A percentile compares a stretch with the other conserved stretches of the same genome.
Evolutionary conservation across 1,140 invertebrate genomes (phyloP).

Genomic region (Bombus superbus): DNA sequence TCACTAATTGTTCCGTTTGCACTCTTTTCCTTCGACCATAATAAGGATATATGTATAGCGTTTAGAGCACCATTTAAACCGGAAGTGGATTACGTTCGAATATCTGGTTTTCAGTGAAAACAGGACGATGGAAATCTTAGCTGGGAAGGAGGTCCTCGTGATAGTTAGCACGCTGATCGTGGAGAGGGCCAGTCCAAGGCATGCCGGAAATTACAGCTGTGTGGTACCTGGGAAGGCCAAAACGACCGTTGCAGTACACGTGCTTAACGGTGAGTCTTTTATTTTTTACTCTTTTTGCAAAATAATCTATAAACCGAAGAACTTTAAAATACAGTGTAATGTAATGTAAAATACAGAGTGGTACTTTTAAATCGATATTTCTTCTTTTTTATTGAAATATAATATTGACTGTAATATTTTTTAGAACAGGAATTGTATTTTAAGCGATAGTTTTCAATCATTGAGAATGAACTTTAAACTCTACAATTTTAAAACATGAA

Average conservation of each 20-base stretch:
- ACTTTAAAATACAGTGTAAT: not conserved
- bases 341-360: too few species aligned
- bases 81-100: conserved; percentile 1
- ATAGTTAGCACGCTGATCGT: conserved; percentile 84
- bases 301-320: not conserved
- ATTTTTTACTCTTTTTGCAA: not conserved
- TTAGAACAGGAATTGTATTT: too few species aligned
- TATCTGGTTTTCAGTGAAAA: conserved; percentile 76
- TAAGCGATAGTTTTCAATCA: too few species aligned
- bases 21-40: not conserved
- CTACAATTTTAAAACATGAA: too few species aligned
- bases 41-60: not conserved
- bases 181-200: conserved; percentile 83
- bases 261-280: conserved; percentile 81
- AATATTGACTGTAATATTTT: not conserved
- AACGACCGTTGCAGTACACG: conserved; percentile 82
- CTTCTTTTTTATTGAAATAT: not conserved
- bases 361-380: too few species aligned
- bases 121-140: conserved; percentile 82
- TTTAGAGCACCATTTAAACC: conserved; percentile 19
- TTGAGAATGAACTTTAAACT: too few species aligned
- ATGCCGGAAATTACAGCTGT: conserved; percentile 86
- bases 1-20: not conserved
- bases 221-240: conserved; percentile 81
- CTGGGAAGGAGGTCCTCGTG: conserved; percentile 80